A percentile compares a stretch with the other conserved stretches of the same genome.
Evolutionary conservation across 92 coral and sea anemone species (phyloP).

Genomic region (Anthopleura xanthogrammica): DNA sequence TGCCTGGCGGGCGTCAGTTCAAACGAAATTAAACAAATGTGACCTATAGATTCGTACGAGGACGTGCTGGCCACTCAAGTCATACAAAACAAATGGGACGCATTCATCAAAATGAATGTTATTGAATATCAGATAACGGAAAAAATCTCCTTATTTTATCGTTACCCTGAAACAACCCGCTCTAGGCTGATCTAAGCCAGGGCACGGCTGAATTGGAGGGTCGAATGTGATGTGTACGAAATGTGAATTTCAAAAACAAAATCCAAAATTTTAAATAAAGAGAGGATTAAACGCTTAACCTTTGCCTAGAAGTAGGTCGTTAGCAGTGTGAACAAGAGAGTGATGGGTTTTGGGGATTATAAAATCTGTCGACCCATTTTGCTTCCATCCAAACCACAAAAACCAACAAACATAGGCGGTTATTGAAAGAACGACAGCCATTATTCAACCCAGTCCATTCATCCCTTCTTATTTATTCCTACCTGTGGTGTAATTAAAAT

Average conservation of each 20-base stretch:
- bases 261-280: not conserved
- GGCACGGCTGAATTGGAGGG: too few species aligned
- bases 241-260: not conserved
- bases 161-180: too few species aligned
- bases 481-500: not conserved
- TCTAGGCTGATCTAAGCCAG: too few species aligned
- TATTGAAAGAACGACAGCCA: not conserved
- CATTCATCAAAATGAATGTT: too few species aligned
- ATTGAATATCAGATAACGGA: too few species aligned
- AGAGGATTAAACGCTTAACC: not conserved
- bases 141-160: too few species aligned
- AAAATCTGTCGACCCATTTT: not conserved
- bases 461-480: not conserved
- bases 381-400: slow-evolving; percentile 4
- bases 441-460: not conserved
- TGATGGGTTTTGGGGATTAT: not conserved
- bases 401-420: not conserved
- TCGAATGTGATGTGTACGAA: too few species aligned
- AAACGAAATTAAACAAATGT: too few species aligned
- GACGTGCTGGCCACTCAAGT: too few species aligned
- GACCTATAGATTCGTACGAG: too few species aligned
- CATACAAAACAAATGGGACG: too few species aligned
- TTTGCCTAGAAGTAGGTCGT: not conserved
- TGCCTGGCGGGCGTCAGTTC: too few species aligned
- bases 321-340: not conserved